These are phyloP conservation scores for Galaxea fascicularis DNA, from an alignment of 92 coral and sea anemone species.

Conservation along the genomic window DNA sequence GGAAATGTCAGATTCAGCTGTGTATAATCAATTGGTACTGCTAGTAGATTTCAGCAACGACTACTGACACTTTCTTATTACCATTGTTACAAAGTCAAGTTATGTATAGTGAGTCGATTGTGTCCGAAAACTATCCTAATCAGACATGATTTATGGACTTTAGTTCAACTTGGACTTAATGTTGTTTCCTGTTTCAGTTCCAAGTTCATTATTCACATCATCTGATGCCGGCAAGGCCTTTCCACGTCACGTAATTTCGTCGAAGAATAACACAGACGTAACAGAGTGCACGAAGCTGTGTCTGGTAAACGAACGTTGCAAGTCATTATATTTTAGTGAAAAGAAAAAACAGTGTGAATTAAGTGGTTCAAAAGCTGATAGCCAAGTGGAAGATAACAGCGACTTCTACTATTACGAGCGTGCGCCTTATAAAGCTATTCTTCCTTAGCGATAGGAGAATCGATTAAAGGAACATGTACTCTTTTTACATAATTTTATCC, in stretches of 20 bases:
- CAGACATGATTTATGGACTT: background rate
- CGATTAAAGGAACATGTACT: too few relatives aligned
- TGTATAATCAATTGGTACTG: too few relatives aligned
- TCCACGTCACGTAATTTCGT: slow-evolving; percentile 7
- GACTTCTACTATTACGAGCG: slow-evolving; percentile 3
- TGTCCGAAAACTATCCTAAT: background rate
- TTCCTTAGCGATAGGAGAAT: background rate
- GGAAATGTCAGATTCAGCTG: too few relatives aligned
- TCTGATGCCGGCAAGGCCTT: slow-evolving; percentile 14
- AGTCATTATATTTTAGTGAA: slow-evolving; percentile 5
- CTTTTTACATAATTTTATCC: too few relatives aligned
- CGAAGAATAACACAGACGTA: background rate
- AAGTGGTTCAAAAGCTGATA: slow-evolving; percentile 8
- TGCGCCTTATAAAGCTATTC: background rate
- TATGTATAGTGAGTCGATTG: too few relatives aligned
- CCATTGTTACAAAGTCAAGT: too few relatives aligned
- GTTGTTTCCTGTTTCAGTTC: background rate
- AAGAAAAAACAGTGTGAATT: background rate
- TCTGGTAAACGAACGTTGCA: slow-evolving; percentile 13
- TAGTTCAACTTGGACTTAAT: background rate
- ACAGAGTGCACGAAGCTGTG: slow-evolving; percentile 22
- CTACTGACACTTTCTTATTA: too few relatives aligned
- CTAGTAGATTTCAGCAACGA: too few relatives aligned
- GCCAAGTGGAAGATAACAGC: background rate
- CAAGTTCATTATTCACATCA: background rate